phyloP scores from a whole-genome alignment of 2,113 vertebrate genomes.

The Nansenia antarctica region DNA sequence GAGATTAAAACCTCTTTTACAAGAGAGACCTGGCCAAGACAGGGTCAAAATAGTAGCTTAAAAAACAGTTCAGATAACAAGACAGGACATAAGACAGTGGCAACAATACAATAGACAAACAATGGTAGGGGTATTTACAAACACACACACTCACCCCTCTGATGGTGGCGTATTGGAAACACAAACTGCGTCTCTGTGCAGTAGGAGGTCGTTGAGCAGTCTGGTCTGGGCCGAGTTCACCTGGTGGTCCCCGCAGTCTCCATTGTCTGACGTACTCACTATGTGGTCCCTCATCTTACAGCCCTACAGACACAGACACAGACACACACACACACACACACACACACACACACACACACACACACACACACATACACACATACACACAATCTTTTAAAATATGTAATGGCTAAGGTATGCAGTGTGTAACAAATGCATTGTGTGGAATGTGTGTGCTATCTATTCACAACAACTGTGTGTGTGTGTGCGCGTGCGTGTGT shows the following conservation, averaged over 20 bases:
- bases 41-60: too few species aligned
- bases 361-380: too few species aligned
- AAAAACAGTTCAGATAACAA: too few species aligned
- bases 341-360: too few species aligned
- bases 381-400: neutral
- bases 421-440: neutral
- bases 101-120: too few species aligned
- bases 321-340: constrained; percentile 13
- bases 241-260: constrained; percentile 64
- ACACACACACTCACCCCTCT: constrained; percentile 73
- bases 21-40: too few species aligned
- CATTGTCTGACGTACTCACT: constrained; percentile 68
- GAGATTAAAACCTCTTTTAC: too few species aligned
- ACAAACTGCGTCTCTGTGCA: constrained; percentile 85
- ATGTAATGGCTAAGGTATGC: neutral
- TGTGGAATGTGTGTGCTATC: neutral
- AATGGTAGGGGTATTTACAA: too few species aligned
- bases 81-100: too few species aligned
- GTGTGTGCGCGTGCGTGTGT: too few species aligned
- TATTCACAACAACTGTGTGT: neutral
- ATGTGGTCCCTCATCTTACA: constrained; percentile 90
- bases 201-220: constrained; percentile 87
- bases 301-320: too few species aligned
- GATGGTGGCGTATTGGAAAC: constrained; percentile 72
- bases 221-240: too few species aligned